phyloP scores from a whole-genome alignment of 2,888 invertebrate species.

The Apeira syringaria region DNA sequence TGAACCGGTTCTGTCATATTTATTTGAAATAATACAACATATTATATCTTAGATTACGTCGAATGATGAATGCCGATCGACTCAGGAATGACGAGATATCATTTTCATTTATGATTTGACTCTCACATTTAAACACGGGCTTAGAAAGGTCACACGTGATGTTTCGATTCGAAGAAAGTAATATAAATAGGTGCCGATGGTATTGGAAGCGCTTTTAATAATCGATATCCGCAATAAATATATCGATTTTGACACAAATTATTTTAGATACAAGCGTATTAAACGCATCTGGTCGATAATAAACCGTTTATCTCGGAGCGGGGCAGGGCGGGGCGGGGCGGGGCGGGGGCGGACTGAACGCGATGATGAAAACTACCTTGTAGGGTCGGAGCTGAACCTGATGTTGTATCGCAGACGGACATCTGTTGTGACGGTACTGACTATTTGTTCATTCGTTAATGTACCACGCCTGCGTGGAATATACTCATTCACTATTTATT shows the following conservation, averaged over 20 bases:
- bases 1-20: constrained; percentile 19
- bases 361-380: too few relatives aligned
- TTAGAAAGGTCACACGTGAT: constrained; percentile 7
- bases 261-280: constrained; percentile 18
- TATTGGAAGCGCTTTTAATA: constrained; percentile 16
- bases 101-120: constrained; percentile 15
- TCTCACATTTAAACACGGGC: constrained; percentile 6
- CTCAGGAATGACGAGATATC: constrained; percentile 17
- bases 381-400: too few relatives aligned
- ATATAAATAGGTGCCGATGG: constrained; percentile 19
- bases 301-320: constrained; percentile 16
- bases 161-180: constrained; percentile 18
- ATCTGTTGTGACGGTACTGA: too few relatives aligned
- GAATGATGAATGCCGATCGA: constrained; percentile 10
- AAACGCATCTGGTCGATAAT: constrained; percentile 17
- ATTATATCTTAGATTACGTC: constrained; percentile 4
- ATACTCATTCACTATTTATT: too few relatives aligned
- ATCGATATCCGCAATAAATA: constrained; percentile 11
- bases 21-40: constrained; percentile 11
- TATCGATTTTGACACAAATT: constrained; percentile 12
- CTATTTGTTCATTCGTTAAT: too few relatives aligned
- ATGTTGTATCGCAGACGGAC: too few relatives aligned
- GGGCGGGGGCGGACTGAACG: too few relatives aligned
- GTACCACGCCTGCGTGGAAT: too few relatives aligned
- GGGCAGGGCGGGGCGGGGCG: too few relatives aligned